These are phyloP conservation scores for Volucella inanis DNA, from an alignment of 2,888 invertebrate genomes.

Conservation along the genomic window DNA sequence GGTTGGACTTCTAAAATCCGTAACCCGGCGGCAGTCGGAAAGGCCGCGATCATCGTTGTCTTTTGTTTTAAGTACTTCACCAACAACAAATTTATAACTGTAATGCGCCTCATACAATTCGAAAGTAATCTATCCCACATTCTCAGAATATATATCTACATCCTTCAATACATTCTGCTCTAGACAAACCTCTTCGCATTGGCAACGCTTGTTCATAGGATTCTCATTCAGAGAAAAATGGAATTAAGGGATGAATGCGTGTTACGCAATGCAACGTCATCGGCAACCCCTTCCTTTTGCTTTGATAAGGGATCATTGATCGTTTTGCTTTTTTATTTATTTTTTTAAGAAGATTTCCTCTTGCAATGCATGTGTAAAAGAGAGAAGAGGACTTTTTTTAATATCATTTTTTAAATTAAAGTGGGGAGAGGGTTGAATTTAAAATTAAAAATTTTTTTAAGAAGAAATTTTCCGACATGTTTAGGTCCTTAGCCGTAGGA, in stretches of 20 bases:
- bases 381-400: conserved; percentile 33
- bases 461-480: conserved; percentile 56
- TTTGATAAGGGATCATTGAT: conserved; percentile 54
- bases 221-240: conserved; percentile 29
- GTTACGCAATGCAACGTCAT: conserved; percentile 45
- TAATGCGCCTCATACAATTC: no score
- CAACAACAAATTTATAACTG: no score
- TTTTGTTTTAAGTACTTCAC: no score
- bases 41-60: no score
- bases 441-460: conserved; percentile 41
- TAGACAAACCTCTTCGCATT: no score
- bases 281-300: conserved; percentile 58
- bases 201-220: neutral
- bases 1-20: no score
- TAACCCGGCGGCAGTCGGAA: no score
- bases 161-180: no score
- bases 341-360: conserved; percentile 38
- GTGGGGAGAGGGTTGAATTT: conserved; percentile 68
- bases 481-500: conserved; percentile 63
- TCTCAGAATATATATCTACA: no score
- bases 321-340: conserved; percentile 38
- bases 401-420: conserved; percentile 43
- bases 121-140: no score
- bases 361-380: conserved; percentile 40
- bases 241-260: conserved; percentile 60